Evolutionary conservation across 2,113 vertebrate genomes (phyloP), one percentile per base, ranked within the genome.

Genomic region (Scatophagus argus): DNA sequence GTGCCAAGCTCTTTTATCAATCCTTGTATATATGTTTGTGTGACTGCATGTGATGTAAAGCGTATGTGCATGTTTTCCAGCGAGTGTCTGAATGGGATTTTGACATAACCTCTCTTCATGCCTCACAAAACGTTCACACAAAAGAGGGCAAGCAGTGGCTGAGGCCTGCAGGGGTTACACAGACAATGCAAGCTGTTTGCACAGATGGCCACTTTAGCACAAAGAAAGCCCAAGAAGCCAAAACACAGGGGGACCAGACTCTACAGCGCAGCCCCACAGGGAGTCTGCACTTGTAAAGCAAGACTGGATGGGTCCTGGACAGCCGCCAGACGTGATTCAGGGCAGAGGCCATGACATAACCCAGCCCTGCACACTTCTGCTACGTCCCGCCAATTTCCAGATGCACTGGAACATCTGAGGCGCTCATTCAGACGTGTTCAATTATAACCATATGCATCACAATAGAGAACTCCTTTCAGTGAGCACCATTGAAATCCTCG

Each of bases 121-220:
- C 59, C 51, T 73, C 32, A 84, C 76, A 73, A 81, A 86, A 61
- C 5, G 2, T 38, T 34, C 41, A 73, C 74, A 87, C 69, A 90
- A 90, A n/a, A 54, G 38, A 72, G 44, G 49, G 38, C n/a, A 11
- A 51, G 59, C 41, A 39, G 71, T 21, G 52, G 43, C 63, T 41
- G 70, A 68, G 52, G 81, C 59, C 81, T 77, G 56, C 23, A 62
- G 80, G 81, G 76, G 72, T 58, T 54, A 55, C 41, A 29, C 44
- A 80, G 79, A 88, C 83, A 87, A 79, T 81, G 47, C 56, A 58
- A 71, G 64, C 76, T 81, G 79, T 88, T 90, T 89, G 84, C 77
- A 92, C 92, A 93, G 92, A 94, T 91, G 92, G 92, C 58, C 76
- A 76, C 69, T 81, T 77, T 43, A 27, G 82, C 82, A 79, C 71